These are phyloP conservation scores for Crocallis elinguaria DNA, from an alignment of 2,888 invertebrate species.

Conservation along the genomic window DNA sequence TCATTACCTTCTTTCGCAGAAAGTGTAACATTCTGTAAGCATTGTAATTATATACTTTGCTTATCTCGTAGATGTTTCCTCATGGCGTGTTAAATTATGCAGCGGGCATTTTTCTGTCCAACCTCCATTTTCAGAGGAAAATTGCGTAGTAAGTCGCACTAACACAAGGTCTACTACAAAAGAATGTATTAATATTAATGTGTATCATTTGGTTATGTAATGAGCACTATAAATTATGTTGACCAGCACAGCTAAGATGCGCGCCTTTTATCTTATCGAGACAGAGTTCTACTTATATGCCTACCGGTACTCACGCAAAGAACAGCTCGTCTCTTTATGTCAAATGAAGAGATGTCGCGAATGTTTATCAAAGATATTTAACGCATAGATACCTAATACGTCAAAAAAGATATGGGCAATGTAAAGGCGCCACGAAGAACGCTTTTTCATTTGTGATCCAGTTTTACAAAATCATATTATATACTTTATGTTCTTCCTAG, in stretches of 20 bases:
- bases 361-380: too few species aligned
- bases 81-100: constrained; percentile 15
- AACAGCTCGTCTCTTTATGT: too few species aligned
- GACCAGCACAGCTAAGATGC: constrained; percentile 4
- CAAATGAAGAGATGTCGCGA: too few species aligned
- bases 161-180: constrained; percentile 9
- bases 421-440: too few species aligned
- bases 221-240: constrained; percentile 3
- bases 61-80: constrained; percentile 12
- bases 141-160: constrained; percentile 1
- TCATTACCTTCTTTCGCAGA: constrained; percentile 35
- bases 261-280: too few species aligned
- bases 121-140: constrained; percentile 10
- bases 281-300: too few species aligned
- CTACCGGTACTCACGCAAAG: too few species aligned
- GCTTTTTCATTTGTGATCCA: too few species aligned
- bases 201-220: constrained; percentile 26
- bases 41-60: constrained; percentile 28
- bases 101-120: constrained; percentile 16
- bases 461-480: too few species aligned
- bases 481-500: too few species aligned
- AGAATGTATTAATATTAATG: constrained; percentile 28
- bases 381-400: too few species aligned
- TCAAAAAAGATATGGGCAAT: too few species aligned
- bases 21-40: constrained; percentile 15